Conservation (phyloP, 2,113 vertebrate genomes). For the Camelus dromedarius region DNA sequence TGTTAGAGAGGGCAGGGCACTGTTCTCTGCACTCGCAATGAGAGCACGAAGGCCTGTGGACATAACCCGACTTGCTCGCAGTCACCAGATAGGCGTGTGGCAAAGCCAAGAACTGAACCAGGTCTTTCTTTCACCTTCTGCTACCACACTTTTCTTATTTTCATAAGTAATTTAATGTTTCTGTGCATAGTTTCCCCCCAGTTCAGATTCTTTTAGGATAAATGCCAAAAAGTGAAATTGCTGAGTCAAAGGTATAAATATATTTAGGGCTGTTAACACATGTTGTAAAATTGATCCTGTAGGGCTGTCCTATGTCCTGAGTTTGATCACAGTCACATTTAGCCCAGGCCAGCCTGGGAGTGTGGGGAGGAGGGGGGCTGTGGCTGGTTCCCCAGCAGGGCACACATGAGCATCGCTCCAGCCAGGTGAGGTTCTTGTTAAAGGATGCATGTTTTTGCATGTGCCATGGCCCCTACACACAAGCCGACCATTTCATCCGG, state of each 20-base stretch:
- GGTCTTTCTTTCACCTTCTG: not conserved
- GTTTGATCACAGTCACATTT: not conserved
- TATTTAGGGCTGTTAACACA: not conserved
- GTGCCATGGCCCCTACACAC: not conserved
- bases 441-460: not conserved
- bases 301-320: not conserved
- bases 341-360: not conserved
- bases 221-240: not conserved
- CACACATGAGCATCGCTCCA: fast-evolving
- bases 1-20: not conserved
- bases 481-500: not conserved
- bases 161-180: slow-evolving; percentile 7
- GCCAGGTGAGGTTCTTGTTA: not conserved
- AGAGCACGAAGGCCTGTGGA: not conserved
- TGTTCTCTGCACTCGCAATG: not conserved
- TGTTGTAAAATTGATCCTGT: not conserved
- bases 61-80: not conserved
- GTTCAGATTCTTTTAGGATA: slow-evolving; percentile 10
- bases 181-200: not conserved
- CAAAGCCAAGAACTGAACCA: not conserved
- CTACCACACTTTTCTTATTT: not conserved
- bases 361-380: not conserved
- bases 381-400: not conserved
- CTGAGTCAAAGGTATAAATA: not conserved
- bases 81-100: not conserved